Conservation (phyloP, 2,797 vertebrate genomes). For the Chelon labrosus region DNA sequence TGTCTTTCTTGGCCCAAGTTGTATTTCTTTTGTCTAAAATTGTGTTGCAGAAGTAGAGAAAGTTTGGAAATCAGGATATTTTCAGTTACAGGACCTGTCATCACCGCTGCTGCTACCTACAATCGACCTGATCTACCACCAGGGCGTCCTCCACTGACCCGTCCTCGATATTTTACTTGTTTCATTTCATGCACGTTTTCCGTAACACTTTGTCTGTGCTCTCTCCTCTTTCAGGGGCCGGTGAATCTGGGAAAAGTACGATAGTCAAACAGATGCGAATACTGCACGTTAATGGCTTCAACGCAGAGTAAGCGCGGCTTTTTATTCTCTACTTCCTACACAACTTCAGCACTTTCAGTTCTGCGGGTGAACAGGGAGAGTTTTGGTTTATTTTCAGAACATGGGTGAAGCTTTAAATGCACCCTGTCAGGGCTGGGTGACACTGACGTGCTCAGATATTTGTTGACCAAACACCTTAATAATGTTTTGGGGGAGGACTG, state of each 20-base stretch:
- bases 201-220: conserved; percentile 38
- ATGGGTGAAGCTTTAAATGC: not conserved
- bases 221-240: conserved; percentile 90
- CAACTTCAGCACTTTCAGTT: conserved; percentile 3
- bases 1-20: not conserved
- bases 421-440: not conserved
- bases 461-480: conserved; percentile 16
- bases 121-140: not conserved
- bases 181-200: not conserved
- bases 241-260: conserved; percentile 99
- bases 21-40: not conserved
- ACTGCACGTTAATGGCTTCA: conserved; percentile 99
- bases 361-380: not conserved
- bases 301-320: conserved; percentile 95
- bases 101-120: too few species aligned
- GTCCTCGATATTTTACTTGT: not conserved
- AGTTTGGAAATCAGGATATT: not conserved
- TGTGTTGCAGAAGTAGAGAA: not conserved
- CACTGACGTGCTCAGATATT: not conserved
- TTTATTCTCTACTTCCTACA: not conserved
- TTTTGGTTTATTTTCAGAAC: not conserved
- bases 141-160: not conserved
- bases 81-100: too few species aligned
- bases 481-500: not conserved
- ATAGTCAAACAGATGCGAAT: conserved; percentile 99